Base-by-base conservation (phyloP, 2,888 invertebrate species). In the Hypolimnas misippus region DNA sequence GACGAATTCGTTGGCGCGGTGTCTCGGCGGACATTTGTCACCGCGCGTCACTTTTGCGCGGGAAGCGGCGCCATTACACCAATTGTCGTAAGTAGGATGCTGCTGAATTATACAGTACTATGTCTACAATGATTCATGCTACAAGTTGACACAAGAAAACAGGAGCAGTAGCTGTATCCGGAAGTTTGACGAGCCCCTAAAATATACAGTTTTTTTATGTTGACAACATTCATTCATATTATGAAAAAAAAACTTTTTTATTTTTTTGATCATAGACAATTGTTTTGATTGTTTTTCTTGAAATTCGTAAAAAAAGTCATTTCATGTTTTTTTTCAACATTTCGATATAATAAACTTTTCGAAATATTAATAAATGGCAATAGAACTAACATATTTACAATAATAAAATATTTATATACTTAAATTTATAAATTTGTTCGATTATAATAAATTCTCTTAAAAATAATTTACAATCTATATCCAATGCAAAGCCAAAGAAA, bases 21-120 rank as follows among this genome's bases (percentile, higher is more conserved):
- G 40, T 38, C 16, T 53, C 58, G 57, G 6, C 40, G 56, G 57
- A 57, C 44, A 67, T 57, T 49, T 57, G 60, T 57, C 62, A 60
- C 29, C 66, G 64, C 74, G 70, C 77, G 83, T 78, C 81, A 79
- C 73, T 73, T 82, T 84, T 75, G 84, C 83, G 83, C 85, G 86
- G 86, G 83, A 87, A 83, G 75, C 74, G 76, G 63, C 73, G 79
- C 79, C 79, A 83, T 84, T 82, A 81, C 72, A 58, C 63, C 79
- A 86, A 84, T 86, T 83, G 82, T 73, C 66, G 58, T 83, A 87
- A 87, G 84, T 83, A 89, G 89, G 89, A 90, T 83, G 81, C 79
- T 69, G 76, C 73, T 79, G 84, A 83, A 87, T 88, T 86, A 65
- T 57, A 52, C 68, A 63, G 21, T 42, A 55, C 51, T 21, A 55